Conservation (phyloP, 1,140 invertebrate genomes). For the Portunus trituberculatus region DNA sequence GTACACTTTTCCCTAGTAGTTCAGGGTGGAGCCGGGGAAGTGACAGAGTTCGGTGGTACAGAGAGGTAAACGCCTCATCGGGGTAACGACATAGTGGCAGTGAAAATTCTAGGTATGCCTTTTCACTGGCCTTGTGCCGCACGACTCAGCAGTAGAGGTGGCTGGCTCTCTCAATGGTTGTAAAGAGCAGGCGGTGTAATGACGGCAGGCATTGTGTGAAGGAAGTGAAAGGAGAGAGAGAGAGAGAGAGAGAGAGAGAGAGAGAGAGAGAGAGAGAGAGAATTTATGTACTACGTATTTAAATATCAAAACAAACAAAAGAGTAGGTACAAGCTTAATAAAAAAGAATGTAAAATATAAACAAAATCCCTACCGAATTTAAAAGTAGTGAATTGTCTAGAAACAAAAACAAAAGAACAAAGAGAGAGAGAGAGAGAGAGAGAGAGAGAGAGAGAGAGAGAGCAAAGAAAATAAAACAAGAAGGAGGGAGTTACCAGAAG, state of each 20-base stretch:
- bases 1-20: no score
- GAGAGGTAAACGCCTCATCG: neutral
- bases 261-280: conserved; percentile 20
- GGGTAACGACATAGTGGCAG: neutral
- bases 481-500: no score
- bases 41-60: neutral
- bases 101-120: neutral
- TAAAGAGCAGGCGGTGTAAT: neutral
- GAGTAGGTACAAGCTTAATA: no score
- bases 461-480: no score
- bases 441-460: neutral
- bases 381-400: neutral
- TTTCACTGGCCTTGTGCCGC: neutral
- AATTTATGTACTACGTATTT: neutral
- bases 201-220: neutral
- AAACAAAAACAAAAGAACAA: neutral
- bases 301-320: neutral
- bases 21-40: no score
- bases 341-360: no score
- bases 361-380: neutral
- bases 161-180: neutral
- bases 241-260: conserved; percentile 20
- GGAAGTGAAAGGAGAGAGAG: conserved; percentile 1
- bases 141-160: neutral
- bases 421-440: neutral